These are phyloP conservation scores for Porphyrio hochstetteri DNA, from an alignment of 2,113 vertebrate genomes.

Conservation along the genomic window DNA sequence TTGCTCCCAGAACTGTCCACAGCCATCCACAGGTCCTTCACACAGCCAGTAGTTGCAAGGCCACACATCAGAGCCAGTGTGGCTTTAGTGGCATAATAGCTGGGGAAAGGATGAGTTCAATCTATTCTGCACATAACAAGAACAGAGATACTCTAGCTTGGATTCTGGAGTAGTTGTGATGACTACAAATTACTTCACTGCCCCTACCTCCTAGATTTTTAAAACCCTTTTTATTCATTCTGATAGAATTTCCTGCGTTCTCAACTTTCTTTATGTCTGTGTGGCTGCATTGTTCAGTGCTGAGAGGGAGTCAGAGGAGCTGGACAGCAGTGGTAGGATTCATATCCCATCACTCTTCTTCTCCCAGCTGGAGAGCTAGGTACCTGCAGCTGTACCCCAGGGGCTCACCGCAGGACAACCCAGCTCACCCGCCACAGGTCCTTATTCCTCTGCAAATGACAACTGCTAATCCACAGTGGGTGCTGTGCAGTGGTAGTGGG, in stretches of 20 bases:
- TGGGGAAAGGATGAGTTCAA: background rate
- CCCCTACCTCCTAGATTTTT: background rate
- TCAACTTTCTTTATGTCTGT: background rate
- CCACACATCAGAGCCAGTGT: background rate
- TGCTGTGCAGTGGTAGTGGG: background rate
- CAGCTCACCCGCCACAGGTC: background rate
- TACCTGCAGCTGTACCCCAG: background rate
- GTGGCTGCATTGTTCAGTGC: rapidly evolving
- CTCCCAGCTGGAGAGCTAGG: background rate
- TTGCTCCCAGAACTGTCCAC: background rate
- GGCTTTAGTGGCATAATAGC: background rate
- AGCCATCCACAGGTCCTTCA: background rate
- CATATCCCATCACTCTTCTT: background rate
- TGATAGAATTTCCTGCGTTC: background rate
- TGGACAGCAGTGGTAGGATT: background rate
- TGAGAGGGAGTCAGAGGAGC: background rate
- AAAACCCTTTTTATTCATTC: background rate
- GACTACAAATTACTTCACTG: background rate
- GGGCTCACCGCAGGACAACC: background rate
- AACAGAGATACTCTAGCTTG: background rate
- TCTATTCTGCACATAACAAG: background rate
- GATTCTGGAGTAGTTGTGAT: background rate
- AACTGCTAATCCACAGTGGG: background rate
- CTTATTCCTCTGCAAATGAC: background rate
- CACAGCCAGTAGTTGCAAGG: background rate